Evolutionary conservation across 2,888 invertebrate species (phyloP).

Genomic region (Clivina fossor): DNA sequence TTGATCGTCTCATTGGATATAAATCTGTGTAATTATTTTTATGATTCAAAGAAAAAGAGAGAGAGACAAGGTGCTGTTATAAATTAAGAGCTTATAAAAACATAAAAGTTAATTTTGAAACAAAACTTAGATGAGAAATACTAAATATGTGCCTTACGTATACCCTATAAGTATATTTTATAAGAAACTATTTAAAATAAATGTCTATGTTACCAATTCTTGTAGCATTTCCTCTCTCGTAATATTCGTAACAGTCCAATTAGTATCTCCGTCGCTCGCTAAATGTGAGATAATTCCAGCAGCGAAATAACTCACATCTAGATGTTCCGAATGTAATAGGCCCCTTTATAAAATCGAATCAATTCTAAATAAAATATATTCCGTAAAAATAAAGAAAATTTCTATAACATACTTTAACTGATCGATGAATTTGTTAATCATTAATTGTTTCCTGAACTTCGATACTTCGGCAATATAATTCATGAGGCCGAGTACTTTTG

Average conservation of each 20-base stretch:
- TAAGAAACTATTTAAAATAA: no score
- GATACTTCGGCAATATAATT: slow-evolving; percentile 77
- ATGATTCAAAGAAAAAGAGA: no score
- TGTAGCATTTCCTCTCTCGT: slow-evolving; percentile 52
- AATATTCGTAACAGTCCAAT: slow-evolving; percentile 54
- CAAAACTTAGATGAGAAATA: no score
- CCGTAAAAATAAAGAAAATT: no score
- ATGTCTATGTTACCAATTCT: slow-evolving; percentile 59
- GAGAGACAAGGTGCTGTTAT: no score
- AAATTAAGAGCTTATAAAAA: no score
- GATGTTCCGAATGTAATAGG: slow-evolving; percentile 63
- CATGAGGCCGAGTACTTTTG: slow-evolving; percentile 71
- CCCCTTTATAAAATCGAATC: slow-evolving; percentile 7
- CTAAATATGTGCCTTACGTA: no score
- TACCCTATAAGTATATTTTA: no score
- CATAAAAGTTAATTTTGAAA: no score
- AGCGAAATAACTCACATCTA: slow-evolving; percentile 72
- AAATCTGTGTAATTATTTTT: no score
- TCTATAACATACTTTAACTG: slow-evolving; percentile 18
- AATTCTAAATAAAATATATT: no score
- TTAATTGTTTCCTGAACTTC: slow-evolving; percentile 46
- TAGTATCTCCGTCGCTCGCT: slow-evolving; percentile 60
- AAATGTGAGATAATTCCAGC: slow-evolving; percentile 73
- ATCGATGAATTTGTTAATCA: slow-evolving; percentile 17
- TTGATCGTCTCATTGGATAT: no score